These are phyloP conservation scores for Onychostruthus taczanowskii DNA, from an alignment of 2,113 vertebrate species.

Conservation along the genomic window DNA sequence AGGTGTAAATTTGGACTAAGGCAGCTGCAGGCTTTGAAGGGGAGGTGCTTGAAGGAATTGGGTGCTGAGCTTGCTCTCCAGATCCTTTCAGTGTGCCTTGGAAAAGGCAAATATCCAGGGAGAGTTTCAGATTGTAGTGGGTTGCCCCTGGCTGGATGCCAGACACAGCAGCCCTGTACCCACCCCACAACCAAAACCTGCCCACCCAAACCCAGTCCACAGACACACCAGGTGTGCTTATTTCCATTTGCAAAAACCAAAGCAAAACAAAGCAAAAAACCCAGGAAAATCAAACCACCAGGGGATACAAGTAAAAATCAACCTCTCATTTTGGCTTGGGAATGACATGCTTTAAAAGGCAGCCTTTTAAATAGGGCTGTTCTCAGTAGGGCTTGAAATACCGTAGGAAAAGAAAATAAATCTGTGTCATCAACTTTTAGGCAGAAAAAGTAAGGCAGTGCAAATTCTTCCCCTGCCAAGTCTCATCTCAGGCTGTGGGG, in stretches of 20 bases:
- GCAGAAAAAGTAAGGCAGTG: not conserved
- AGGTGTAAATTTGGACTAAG: not conserved
- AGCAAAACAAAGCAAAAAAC: not conserved
- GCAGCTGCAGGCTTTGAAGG: not conserved
- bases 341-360: not conserved
- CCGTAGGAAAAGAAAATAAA: not conserved
- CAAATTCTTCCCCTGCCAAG: not conserved
- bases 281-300: not conserved
- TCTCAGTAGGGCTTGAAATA: not conserved
- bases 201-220: not conserved
- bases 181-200: not conserved
- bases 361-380: not conserved
- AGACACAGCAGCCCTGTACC: accelerated
- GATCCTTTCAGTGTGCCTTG: not conserved
- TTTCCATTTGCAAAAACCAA: not conserved
- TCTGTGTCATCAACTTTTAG: not conserved
- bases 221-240: accelerated
- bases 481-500: not conserved
- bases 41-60: not conserved
- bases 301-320: not conserved
- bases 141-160: not conserved
- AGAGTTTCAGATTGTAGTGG: not conserved
- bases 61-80: not conserved
- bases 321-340: not conserved
- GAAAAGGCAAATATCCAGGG: not conserved